Evolutionary conservation across 1,140 invertebrate species (phyloP).

Genomic region (Rhopalosiphum padi): DNA sequence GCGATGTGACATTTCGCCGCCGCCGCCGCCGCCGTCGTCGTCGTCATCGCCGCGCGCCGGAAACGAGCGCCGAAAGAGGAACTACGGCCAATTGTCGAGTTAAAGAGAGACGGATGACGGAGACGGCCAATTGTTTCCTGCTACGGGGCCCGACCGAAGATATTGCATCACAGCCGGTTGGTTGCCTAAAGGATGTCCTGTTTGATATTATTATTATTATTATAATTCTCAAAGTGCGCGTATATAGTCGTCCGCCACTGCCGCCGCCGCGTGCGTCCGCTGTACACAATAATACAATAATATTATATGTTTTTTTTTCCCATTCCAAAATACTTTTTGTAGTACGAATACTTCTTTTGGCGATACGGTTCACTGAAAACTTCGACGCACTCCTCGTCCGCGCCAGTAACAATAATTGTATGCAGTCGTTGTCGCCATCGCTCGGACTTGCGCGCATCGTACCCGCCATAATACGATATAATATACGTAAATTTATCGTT

Average conservation of each 20-base stretch:
- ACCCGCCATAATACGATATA: background rate
- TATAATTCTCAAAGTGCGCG: background rate
- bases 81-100: slow-evolving; percentile 55
- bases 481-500: background rate
- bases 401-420: background rate
- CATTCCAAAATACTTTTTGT: background rate
- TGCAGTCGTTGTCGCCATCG: background rate
- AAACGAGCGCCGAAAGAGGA: slow-evolving; percentile 13
- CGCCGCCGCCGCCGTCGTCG: background rate
- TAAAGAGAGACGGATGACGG: slow-evolving; percentile 37
- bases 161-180: slow-evolving; percentile 52
- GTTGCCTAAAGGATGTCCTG: slow-evolving; percentile 54
- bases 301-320: background rate
- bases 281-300: background rate
- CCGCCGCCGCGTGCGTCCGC: background rate
- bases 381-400: background rate
- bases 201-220: slow-evolving; percentile 36
- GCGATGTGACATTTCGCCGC: background rate
- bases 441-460: background rate
- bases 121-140: slow-evolving; percentile 53
- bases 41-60: background rate
- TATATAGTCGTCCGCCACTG: background rate
- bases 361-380: background rate
- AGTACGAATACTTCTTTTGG: background rate
- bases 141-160: background rate